Conservation (phyloP, 2,113 vertebrate genomes). For the Pitta sordida region DNA sequence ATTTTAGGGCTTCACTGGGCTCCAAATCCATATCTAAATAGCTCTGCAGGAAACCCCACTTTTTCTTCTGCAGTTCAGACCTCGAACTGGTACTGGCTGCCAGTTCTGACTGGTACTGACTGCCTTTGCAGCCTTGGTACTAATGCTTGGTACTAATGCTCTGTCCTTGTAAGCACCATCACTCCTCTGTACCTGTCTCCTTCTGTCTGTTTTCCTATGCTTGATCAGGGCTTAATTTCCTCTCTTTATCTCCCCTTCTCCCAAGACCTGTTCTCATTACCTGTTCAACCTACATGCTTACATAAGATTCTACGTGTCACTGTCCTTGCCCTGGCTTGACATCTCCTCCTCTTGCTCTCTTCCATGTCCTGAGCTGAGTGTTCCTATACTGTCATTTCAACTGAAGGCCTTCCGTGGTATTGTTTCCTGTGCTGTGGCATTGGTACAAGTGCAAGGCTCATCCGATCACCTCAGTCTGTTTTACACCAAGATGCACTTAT, state of each 20-base stretch:
- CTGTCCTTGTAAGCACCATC: too few relatives aligned
- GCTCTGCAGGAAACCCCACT: rapidly evolving
- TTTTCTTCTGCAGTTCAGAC: not conserved
- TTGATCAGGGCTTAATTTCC: not conserved
- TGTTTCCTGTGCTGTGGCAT: rapidly evolving
- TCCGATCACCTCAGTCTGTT: not conserved
- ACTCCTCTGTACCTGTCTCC: not conserved
- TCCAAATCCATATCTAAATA: rapidly evolving
- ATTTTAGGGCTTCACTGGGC: not conserved
- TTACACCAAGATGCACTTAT: rapidly evolving
- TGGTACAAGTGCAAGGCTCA: not conserved
- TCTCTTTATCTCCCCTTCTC: not conserved
- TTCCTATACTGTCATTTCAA: not conserved
- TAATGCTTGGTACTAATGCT: too few relatives aligned
- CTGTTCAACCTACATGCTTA: not conserved
- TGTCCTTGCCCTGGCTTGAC: not conserved
- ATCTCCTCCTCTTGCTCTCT: not conserved
- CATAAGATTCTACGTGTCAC: rapidly evolving
- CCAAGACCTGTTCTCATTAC: not conserved
- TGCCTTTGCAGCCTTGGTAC: not conserved
- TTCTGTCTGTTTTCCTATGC: not conserved
- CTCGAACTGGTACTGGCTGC: rapidly evolving
- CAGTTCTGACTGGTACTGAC: too few relatives aligned
- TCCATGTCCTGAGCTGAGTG: rapidly evolving
- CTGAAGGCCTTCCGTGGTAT: not conserved